A percentile compares a stretch with the other conserved stretches of the same genome.
Evolutionary conservation across 35 echinoderm and acorn worm species (phyloP).

Genomic region (Heliocidaris tuberculata): DNA sequence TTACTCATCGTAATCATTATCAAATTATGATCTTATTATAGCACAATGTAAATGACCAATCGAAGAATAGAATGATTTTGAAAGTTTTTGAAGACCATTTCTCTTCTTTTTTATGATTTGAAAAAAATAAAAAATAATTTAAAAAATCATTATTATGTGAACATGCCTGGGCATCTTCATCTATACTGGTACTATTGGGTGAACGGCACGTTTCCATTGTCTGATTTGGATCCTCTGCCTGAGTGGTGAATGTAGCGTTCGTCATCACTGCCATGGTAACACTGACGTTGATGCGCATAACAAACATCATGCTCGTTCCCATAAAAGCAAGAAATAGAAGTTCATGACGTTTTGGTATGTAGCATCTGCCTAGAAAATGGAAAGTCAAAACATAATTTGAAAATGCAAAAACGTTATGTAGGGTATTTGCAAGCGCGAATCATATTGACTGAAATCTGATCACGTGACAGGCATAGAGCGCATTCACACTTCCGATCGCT

Average conservation of each 20-base stretch:
- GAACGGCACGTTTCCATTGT: not conserved
- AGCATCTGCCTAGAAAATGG: not conserved
- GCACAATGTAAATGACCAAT: no score
- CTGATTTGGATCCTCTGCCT: not conserved
- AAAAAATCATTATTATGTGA: not conserved
- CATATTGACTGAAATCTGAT: no score
- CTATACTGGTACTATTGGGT: not conserved
- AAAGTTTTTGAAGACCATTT: no score
- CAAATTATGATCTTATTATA: no score
- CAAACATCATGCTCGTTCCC: not conserved
- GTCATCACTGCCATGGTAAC: constrained; percentile 38
- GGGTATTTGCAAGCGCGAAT: no score
- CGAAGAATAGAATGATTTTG: no score
- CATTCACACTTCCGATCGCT: no score
- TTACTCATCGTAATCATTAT: no score
- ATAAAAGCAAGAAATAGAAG: not conserved
- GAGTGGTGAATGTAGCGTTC: constrained; percentile 24
- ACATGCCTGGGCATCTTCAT: not conserved
- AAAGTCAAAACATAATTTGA: not conserved
- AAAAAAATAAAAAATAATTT: not conserved
- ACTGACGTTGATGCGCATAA: constrained; percentile 38
- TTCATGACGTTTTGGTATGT: constrained; percentile 10
- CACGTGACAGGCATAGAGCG: no score
- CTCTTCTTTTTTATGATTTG: no score
- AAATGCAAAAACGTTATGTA: not conserved